phyloP scores from a whole-genome alignment of 1,140 invertebrate genomes.

The Wasmannia auropunctata region DNA sequence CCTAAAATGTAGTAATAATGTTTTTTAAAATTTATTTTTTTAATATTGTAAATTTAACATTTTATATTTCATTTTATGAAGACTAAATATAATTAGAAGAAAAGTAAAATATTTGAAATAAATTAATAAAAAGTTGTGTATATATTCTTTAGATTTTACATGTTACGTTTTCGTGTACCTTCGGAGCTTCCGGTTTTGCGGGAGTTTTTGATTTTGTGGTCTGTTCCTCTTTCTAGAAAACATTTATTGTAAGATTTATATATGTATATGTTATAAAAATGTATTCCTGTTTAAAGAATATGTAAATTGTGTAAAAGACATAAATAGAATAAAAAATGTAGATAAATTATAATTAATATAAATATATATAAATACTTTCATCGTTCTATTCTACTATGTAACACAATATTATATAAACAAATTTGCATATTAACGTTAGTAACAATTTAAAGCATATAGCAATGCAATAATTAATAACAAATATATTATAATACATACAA shows the following conservation, averaged over 20 bases:
- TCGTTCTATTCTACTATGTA: slow-evolving; percentile 5
- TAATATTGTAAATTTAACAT: background rate
- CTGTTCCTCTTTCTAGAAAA: slow-evolving; percentile 67
- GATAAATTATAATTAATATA: background rate
- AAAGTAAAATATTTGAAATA: slow-evolving; percentile 6
- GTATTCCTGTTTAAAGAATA: slow-evolving; percentile 15
- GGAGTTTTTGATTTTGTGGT: slow-evolving; percentile 67
- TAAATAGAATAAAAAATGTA: background rate
- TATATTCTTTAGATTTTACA: background rate
- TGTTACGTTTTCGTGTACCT: slow-evolving; percentile 57
- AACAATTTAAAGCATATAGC: slow-evolving; percentile 21
- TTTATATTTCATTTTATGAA: background rate
- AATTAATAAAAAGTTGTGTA: background rate
- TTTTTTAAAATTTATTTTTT: slow-evolving; percentile 13
- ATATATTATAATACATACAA: background rate
- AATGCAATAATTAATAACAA: slow-evolving; percentile 9
- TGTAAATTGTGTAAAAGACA: background rate
- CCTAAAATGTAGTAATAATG: slow-evolving; percentile 35
- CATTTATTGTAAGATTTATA: slow-evolving; percentile 41
- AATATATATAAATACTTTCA: background rate
- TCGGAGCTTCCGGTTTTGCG: slow-evolving; percentile 68
- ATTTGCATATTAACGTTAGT: slow-evolving; percentile 19
- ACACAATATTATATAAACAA: background rate
- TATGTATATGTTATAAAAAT: background rate
- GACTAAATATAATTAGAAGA: background rate